Evolutionary conservation across 2,113 vertebrate species (phyloP).

Genomic region (Aphyosemion australe): DNA sequence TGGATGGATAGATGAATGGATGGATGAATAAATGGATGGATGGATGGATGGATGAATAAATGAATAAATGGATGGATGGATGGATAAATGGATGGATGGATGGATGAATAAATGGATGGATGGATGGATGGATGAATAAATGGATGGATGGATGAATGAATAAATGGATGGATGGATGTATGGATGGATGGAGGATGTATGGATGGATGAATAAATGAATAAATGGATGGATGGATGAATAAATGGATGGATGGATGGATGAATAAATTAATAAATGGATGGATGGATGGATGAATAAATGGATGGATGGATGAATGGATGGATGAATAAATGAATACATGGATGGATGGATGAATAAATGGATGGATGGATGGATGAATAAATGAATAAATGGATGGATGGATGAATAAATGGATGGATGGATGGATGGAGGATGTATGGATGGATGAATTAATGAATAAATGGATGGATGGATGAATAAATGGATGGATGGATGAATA

Average conservation of each 20-base stretch:
- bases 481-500: neutral
- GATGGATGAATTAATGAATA: neutral
- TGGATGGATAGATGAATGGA: neutral
- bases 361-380: no score
- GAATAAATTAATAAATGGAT: no score
- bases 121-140: constrained; percentile 8
- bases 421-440: neutral
- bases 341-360: no score
- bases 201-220: no score
- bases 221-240: no score
- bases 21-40: neutral
- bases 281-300: no score
- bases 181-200: no score
- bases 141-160: neutral
- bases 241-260: no score
- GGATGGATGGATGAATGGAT: no score
- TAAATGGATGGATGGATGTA: neutral
- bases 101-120: neutral
- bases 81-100: neutral
- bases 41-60: constrained; percentile 9
- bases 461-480: constrained; percentile 8
- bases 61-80: neutral
- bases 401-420: neutral
- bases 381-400: no score
- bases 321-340: no score